phyloP scores from a whole-genome alignment of 2,797 vertebrate genomes.

The Bryconaethiops microstoma region DNA sequence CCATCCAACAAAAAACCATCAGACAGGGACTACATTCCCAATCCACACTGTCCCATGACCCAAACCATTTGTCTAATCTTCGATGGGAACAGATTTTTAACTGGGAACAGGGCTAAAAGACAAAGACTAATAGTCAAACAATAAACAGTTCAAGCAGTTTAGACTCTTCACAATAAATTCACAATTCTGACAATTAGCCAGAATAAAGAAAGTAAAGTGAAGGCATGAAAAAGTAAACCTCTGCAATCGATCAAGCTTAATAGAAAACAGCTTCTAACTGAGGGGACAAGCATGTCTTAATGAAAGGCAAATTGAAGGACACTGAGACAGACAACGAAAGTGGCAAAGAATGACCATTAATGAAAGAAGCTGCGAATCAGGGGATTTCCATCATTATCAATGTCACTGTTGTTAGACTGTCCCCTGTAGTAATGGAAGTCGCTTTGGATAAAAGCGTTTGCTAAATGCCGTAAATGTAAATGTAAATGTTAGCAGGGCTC shows the following conservation, averaged over 20 bases:
- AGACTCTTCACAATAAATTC: background rate
- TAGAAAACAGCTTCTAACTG: too few relatives aligned
- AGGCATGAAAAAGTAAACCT: background rate
- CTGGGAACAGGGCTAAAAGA: background rate
- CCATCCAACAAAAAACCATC: constrained; percentile 56
- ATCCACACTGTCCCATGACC: constrained; percentile 57
- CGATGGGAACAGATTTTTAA: constrained; percentile 46
- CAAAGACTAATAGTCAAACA: background rate
- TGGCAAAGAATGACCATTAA: background rate
- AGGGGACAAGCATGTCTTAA: background rate
- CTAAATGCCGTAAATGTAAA: too few relatives aligned
- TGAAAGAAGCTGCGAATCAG: background rate
- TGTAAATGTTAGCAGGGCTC: too few relatives aligned
- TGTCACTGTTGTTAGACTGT: background rate
- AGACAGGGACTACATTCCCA: constrained; percentile 63
- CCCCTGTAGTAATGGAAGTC: too few relatives aligned
- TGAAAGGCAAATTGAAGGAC: background rate
- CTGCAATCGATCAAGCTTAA: too few relatives aligned
- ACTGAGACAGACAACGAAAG: background rate
- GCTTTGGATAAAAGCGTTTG: too few relatives aligned
- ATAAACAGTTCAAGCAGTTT: background rate
- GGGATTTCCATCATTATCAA: background rate
- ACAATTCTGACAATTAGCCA: background rate
- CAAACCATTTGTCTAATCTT: constrained; percentile 67
- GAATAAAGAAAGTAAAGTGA: background rate